Evolutionary conservation across 1,140 invertebrate genomes (phyloP), one percentile per base, ranked within the genome.

Genomic region (Sycophila sp.): DNA sequence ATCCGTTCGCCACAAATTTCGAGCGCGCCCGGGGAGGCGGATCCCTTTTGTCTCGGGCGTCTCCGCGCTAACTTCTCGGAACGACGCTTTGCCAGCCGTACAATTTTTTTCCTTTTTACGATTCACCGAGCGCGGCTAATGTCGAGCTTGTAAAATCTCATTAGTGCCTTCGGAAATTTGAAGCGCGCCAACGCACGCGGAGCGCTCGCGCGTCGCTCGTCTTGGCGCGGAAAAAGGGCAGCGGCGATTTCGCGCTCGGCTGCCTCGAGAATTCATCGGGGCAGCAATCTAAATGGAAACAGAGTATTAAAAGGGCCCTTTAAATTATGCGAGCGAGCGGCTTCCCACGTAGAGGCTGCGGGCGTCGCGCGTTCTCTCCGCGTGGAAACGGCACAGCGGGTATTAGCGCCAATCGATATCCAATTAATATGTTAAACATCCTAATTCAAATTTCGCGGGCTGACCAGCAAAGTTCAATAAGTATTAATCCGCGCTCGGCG

Each of bases 381-480:
- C 32, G 24, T 6, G 28, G 26, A n/a, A n/a, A n/a, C n/a, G n/a
- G 15, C 32, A 49, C 36, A 32, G 22, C 45, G 4, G 30, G 24
- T 60, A 69, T 69, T 69, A 69, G 32, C 15, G 10, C 2, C 45
- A 53, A 69, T 62, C 67, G 47, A 69, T 69, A 62, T 19, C 22
- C 67, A 69, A 69, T 69, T 53, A 69, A 62, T 53, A 62, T 69
- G 58, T 26, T 69, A 69, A 69, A 60, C 42, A 53, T 51, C 7
- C 26, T 38, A 30, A 49, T 53, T 40, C 40, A 36, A 67, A 67
- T 45, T 56, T 26, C 38, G 34, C 15, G 22, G n/a, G 0, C 8
- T 36, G 22, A 26, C 13, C 17, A 15, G 28, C 10, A 17, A 15
- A 38, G 47, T 24, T 38, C 22, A 32, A 47, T 32, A 40, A 47